Evolutionary conservation across 1,140 invertebrate genomes (phyloP).

Genomic region (Atta texana): DNA sequence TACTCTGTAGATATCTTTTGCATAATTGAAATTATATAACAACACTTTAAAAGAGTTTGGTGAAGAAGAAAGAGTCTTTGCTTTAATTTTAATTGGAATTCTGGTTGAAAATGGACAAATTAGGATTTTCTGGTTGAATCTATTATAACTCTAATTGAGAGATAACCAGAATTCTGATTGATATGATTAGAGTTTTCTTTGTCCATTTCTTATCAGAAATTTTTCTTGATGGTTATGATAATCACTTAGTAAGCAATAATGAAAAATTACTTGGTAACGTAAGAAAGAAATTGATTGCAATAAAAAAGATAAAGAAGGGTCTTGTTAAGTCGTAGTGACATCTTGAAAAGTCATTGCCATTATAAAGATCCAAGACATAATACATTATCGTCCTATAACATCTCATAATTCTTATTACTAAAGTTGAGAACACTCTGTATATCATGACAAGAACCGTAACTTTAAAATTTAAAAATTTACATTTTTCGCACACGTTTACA

Average conservation of each 20-base stretch:
- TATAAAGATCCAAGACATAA: conserved; percentile 36
- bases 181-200: no score
- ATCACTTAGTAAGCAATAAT: neutral
- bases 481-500: neutral
- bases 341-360: conserved; percentile 25
- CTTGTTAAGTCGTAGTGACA: conserved; percentile 15
- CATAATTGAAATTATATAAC: neutral
- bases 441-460: conserved; percentile 14
- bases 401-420: conserved; percentile 53
- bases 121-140: no score
- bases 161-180: no score
- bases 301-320: neutral
- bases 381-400: conserved; percentile 22
- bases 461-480: conserved; percentile 20
- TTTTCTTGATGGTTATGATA: neutral
- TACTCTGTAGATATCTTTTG: neutral
- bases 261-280: conserved; percentile 14
- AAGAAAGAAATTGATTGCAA: conserved; percentile 13
- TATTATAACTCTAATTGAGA: no score
- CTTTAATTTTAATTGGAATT: no score
- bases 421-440: conserved; percentile 27
- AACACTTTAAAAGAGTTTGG: no score
- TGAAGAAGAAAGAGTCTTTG: no score
- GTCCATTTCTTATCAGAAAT: no score
- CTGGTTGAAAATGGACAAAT: no score